Base-by-base conservation (phyloP, 92 coral and sea anemone genomes). In the Zoanthus sociatus region DNA sequence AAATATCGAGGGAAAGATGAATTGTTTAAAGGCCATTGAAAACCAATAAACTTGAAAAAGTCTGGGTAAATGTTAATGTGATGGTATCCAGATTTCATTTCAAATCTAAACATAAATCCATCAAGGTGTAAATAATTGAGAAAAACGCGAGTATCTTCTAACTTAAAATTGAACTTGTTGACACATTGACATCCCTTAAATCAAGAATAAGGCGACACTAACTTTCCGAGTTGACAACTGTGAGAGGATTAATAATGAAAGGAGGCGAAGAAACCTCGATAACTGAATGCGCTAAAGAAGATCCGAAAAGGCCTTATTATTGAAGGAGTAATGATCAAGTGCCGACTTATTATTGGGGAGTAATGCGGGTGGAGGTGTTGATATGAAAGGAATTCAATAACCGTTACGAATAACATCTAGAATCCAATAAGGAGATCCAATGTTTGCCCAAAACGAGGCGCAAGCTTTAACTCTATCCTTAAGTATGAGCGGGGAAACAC, bases 331-430 rank as follows among this genome's bases (percentile, higher is more conserved):
- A 5, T 58, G 66, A 14, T 58, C 66, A 58, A 58, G 66, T 14
- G 66, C 66, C 66, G 18, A 58, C 66, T 58, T 58, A 58, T 11
- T 11, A 58, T 67, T 67, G 12, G 72, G 72, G 72, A 67, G 72
- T 21, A 67, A 9, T n/a, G 70, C 79, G 42, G 76, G n/a, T 4
- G 81, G 58, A 9, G 87, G 81, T 21, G 21, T 13, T 10, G 50
- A 12, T 53, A 44, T 46, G 21, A 83, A 83, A 11, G 87, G 87
- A 53, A 70, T 83, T 77, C n/a, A 30, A n/a, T 45, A 69, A 9
- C 87, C 87, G 79, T 67, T 37, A 32, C 44, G 6, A 32, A 83
- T 70, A 83, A 83, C 58, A 37, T 75, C 50, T 13, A 83, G 42
- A 67, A 67, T 67, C 53, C 53, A 67, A 30, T 32, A 2, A 14